A percentile compares a stretch with the other conserved stretches of the same genome.
Conservation (phyloP, 2,113 vertebrate genomes). For the Electrona antarctica region DNA sequence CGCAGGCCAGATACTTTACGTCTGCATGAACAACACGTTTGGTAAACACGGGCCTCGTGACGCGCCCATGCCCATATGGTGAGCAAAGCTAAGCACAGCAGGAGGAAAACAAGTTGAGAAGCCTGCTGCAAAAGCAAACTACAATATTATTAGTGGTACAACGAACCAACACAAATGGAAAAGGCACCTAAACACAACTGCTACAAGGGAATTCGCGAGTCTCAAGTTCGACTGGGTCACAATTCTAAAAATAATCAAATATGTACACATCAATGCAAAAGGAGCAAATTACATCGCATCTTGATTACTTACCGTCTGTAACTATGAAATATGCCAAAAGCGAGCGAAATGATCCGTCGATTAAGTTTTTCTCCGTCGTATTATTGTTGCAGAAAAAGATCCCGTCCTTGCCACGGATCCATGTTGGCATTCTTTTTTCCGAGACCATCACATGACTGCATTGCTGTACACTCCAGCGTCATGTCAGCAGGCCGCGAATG, state of each 20-base stretch:
- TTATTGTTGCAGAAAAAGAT: conserved; percentile 61
- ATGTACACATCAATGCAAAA: background rate
- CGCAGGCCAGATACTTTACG: conserved; percentile 41
- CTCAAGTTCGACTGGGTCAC: conserved; percentile 64
- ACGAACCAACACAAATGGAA: background rate
- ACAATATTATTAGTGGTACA: background rate
- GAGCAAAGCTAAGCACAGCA: background rate
- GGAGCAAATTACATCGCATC: background rate
- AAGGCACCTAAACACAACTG: conserved; percentile 1
- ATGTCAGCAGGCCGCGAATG: too few relatives aligned
- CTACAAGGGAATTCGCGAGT: conserved; percentile 43
- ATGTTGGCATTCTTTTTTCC: conserved; percentile 81
- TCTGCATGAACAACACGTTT: conserved; percentile 1
- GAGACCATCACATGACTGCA: conserved; percentile 78
- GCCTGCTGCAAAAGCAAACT: background rate
- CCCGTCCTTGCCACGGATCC: conserved; percentile 81
- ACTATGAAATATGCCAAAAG: background rate
- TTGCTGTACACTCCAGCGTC: conserved; percentile 57
- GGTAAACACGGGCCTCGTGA: conserved; percentile 57
- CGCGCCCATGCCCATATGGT: conserved; percentile 35
- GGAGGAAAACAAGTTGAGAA: background rate
- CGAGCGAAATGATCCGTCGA: conserved; percentile 21
- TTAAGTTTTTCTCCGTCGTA: conserved; percentile 47
- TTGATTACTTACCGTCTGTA: conserved; percentile 47
- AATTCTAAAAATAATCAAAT: conserved; percentile 45